Evolutionary conservation across 2,888 invertebrate species (phyloP).

Genomic region (Nymphalis c-album): DNA sequence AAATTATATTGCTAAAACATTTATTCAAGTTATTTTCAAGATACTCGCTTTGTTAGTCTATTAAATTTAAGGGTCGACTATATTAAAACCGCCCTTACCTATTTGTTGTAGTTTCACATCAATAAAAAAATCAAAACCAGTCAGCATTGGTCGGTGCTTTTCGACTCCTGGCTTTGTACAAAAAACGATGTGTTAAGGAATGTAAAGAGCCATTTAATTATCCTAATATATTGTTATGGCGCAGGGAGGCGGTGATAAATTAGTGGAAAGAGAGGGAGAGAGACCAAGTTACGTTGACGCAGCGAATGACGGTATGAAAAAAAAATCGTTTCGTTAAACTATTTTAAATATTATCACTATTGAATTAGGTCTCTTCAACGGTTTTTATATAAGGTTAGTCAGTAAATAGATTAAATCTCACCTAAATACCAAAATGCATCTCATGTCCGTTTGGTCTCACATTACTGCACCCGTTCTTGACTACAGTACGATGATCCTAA

Average conservation of each 20-base stretch:
- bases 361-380: neutral
- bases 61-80: constrained; percentile 21
- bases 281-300: constrained; percentile 56
- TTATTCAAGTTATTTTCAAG: neutral
- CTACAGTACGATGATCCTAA: constrained; percentile 75
- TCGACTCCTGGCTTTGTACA: constrained; percentile 73
- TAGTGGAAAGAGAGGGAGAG: constrained; percentile 50
- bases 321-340: constrained; percentile 39
- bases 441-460: constrained; percentile 46
- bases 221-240: constrained; percentile 81
- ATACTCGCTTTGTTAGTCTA: neutral
- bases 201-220: constrained; percentile 82
- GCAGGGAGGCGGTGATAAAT: constrained; percentile 77
- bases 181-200: constrained; percentile 81
- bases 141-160: constrained; percentile 79
- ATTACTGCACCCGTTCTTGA: constrained; percentile 59
- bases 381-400: neutral
- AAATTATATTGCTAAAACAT: neutral
- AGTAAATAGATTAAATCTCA: neutral
- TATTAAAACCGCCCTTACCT: constrained; percentile 72
- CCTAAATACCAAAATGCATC: constrained; percentile 3
- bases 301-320: constrained; percentile 57
- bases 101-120: constrained; percentile 78
- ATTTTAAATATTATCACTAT: neutral
- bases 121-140: constrained; percentile 76